A percentile compares a stretch with the other conserved stretches of the same genome.
phyloP scores from a whole-genome alignment of 2,888 invertebrate species.

The Cerceris ruficornis region DNA sequence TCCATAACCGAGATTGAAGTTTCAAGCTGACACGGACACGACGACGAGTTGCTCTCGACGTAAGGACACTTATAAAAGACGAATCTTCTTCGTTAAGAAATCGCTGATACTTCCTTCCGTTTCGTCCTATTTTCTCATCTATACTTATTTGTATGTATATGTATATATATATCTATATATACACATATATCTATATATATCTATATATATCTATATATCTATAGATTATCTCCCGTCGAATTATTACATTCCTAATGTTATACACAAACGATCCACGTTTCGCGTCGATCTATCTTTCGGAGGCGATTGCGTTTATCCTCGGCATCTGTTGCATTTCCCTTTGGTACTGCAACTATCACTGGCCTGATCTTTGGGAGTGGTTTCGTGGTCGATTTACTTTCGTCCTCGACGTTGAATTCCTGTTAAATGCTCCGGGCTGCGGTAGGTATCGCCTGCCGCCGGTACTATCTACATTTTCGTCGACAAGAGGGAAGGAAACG shows the following conservation, averaged over 20 bases:
- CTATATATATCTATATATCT: background rate
- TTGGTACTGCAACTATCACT: slow-evolving; percentile 43
- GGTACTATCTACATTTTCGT: slow-evolving; percentile 47
- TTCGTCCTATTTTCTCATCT: background rate
- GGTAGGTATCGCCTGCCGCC: slow-evolving; percentile 9
- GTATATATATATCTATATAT: background rate
- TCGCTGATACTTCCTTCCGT: slow-evolving; percentile 5
- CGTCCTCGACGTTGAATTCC: slow-evolving; percentile 20
- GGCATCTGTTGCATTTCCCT: slow-evolving; percentile 48
- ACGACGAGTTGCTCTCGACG: slow-evolving; percentile 25
- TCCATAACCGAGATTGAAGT: slow-evolving; percentile 58
- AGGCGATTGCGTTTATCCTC: slow-evolving; percentile 19
- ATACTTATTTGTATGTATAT: background rate
- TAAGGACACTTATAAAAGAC: slow-evolving; percentile 61
- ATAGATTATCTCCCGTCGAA: slow-evolving; percentile 8
- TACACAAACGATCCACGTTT: slow-evolving; percentile 5
- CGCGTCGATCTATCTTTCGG: slow-evolving; percentile 16
- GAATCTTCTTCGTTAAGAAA: slow-evolving; percentile 29
- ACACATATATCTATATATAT: background rate
- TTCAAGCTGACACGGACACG: slow-evolving; percentile 16
- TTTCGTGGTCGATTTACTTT: slow-evolving; percentile 32
- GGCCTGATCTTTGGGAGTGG: slow-evolving; percentile 55
- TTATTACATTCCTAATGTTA: slow-evolving; percentile 48
- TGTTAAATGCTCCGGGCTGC: slow-evolving; percentile 11
- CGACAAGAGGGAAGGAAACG: background rate